Evolutionary conservation across 2,113 vertebrate species (phyloP), one percentile per base, ranked within the genome.

Genomic region (Calonectris borealis): DNA sequence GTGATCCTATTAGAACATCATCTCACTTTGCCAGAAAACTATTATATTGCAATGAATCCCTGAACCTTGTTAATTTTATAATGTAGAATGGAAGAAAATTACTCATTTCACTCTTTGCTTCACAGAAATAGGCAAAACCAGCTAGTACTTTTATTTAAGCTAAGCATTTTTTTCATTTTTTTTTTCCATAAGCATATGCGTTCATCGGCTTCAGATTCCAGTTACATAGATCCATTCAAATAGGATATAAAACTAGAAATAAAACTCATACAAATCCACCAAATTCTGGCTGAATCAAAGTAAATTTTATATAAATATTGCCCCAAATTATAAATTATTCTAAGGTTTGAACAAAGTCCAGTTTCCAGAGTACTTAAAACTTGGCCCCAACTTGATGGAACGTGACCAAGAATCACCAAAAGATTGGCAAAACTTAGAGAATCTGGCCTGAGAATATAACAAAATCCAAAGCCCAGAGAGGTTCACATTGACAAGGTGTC

Each of bases 311-410:
- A 70, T 34, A 92, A 95, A 68, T 64, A 69, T 40, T 73, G 25
- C 66, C 60, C 49, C 19, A 9, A 94, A 77, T 42, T 52, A 24
- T 44, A 69, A 94, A 69, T 94, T 87, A 86, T 70, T 91, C 46
- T 82, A 75, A 52, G 20, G 14, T 84, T 84, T 96, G 70, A 91
- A 89, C 34, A 1, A 71, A 87, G 31, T 76, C 91, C 57, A 89
- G 22, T 84, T 93, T 96, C 89, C 77, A 91, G 51, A 83, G n/a
- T 89, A 81, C 77, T 95, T 96, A 87, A 82, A 91, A 25, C 48
- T 84, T 87, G 77, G 84, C 77, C 69, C 14, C 21, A 89, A 2
- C 38, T 87, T 78, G 52, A 40, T 91, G 91, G 46, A 96, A 87
- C 11, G 16, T 29, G 27, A 83, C 46, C 64, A 86, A 81, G 55